phyloP scores from a whole-genome alignment of 1,140 invertebrate genomes.

The Penaeus japonicus region DNA sequence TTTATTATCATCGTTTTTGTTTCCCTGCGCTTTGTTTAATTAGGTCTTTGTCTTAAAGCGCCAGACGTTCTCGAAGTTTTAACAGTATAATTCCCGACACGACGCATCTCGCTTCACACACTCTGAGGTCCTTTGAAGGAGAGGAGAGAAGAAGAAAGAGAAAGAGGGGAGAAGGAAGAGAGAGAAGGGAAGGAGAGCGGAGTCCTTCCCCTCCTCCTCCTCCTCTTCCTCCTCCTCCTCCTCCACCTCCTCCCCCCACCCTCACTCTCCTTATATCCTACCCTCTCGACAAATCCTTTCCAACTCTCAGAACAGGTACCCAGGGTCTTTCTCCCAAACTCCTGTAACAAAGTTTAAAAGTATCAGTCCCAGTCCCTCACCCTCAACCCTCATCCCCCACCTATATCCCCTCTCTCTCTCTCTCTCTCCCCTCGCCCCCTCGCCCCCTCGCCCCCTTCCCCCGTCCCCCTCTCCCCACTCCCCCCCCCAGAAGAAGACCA shows the following conservation, averaged over 20 bases:
- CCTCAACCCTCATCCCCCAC: conserved; percentile 14
- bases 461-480: too few relatives aligned
- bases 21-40: not conserved
- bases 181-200: not conserved
- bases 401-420: not conserved
- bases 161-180: not conserved
- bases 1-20: too few relatives aligned
- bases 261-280: not conserved
- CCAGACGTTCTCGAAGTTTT: too few relatives aligned
- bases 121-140: not conserved
- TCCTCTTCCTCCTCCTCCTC: not conserved
- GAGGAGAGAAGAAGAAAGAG: not conserved
- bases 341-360: conserved; percentile 51
- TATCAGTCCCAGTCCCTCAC: conserved; percentile 32
- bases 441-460: too few relatives aligned
- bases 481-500: too few relatives aligned
- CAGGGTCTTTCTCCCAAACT: not conserved
- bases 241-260: not conserved
- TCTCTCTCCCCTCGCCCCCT: too few relatives aligned
- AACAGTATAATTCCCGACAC: too few relatives aligned
- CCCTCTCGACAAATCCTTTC: conserved; percentile 28
- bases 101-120: not conserved
- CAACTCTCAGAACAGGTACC: conserved; percentile 29
- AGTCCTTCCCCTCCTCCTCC: not conserved
- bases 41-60: too few relatives aligned